Evolutionary conservation across 1,140 invertebrate species (phyloP), one percentile per base, ranked within the genome.

Genomic region (Trinorchestia longiramus): DNA sequence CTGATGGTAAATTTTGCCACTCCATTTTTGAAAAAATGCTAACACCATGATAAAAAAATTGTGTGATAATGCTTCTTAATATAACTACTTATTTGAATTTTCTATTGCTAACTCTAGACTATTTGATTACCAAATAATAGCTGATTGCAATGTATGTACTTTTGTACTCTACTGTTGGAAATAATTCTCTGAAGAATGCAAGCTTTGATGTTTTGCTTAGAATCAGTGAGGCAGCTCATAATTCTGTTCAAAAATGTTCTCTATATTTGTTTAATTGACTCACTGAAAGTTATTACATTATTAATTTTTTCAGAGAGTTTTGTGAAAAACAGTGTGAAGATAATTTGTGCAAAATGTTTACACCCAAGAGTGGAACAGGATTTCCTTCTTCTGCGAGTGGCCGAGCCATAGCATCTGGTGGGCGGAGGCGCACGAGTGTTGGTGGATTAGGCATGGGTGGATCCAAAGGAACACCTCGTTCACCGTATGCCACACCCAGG

Each of bases 321-420:
- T 77, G 62, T 23, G 28, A 23, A 19, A 77, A 19, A 77, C 11
- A 77, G 62, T 77, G 28, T 36, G 1, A 36, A 77, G 28, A 28
- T 77, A 23, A 77, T 77, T 77, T 77, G 15, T 77, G 4, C 44
- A 94, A 44, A 19, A 94, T 94, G 92, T 94, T 94, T 40, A 94
- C 92, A 43, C 92, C 92, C 44, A 94, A 94, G 40, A 94, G 11
- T 94, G 92, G 92, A 94, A 47, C 92, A 19, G 44, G 44, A 17
- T 94, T 94, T 11, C 92, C 92, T 41, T 94, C 92, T 94, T 94
- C 92, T 94, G 92, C 92, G 36, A 94, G 92, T 47, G 92, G 92
- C 11, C 92, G 92, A 47, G 43, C 92, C 3, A 40, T 94, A 36
- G 92, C 92, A 6, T 94, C 92, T 43, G 92, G 92, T 44, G 40